Evolutionary conservation across 2,888 invertebrate genomes (phyloP).

Genomic region (Lobophora halterata): DNA sequence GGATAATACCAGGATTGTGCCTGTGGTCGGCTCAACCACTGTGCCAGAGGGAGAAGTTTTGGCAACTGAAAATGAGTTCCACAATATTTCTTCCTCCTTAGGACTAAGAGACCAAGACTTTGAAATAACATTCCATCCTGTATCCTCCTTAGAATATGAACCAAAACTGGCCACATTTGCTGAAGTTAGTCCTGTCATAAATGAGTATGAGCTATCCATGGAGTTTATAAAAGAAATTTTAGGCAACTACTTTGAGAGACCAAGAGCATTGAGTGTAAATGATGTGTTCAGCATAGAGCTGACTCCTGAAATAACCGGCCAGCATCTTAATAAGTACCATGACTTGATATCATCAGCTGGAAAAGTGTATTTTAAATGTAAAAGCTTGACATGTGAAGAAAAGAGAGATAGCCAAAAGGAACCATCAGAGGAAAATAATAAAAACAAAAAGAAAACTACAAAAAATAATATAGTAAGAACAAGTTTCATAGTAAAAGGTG

Average conservation of each 20-base stretch:
- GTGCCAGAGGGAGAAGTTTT: constrained; percentile 49
- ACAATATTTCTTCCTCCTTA: constrained; percentile 55
- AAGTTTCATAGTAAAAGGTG: constrained; percentile 79
- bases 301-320: constrained; percentile 65
- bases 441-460: constrained; percentile 5
- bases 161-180: constrained; percentile 67
- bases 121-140: constrained; percentile 59
- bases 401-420: constrained; percentile 21
- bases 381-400: constrained; percentile 46
- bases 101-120: constrained; percentile 46
- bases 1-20: constrained; percentile 60
- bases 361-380: constrained; percentile 69
- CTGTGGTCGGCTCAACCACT: constrained; percentile 56
- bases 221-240: constrained; percentile 81
- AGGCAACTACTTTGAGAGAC: constrained; percentile 84
- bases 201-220: constrained; percentile 67
- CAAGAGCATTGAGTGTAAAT: constrained; percentile 82
- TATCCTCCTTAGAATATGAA: constrained; percentile 57
- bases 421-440: constrained; percentile 3
- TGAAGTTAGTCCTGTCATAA: constrained; percentile 62
- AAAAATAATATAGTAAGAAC: constrained; percentile 45
- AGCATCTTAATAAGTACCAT: constrained; percentile 66
- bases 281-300: constrained; percentile 84
- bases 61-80: constrained; percentile 60
- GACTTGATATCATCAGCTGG: constrained; percentile 59